A percentile compares a stretch with the other conserved stretches of the same genome.
Conservation (phyloP, 2,888 invertebrate genomes). For the Pristionchus japonicus region DNA sequence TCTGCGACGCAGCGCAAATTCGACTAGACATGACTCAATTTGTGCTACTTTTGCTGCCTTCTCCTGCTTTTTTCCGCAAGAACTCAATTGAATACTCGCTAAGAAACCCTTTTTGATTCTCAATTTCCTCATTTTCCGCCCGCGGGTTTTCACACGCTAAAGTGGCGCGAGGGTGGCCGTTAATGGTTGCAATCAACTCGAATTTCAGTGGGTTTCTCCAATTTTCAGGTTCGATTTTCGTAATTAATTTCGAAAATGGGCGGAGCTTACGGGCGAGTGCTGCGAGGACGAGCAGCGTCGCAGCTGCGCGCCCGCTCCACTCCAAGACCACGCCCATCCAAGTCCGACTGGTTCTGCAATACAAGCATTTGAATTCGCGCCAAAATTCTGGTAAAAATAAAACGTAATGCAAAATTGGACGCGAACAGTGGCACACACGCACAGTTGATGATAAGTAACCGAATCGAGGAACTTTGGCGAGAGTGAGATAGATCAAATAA, state of each 20-base stretch:
- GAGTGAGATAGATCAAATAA: conserved; percentile 28
- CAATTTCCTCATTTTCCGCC: not conserved
- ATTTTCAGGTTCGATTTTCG: not conserved
- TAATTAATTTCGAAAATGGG: not conserved
- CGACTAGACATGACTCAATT: conserved; percentile 11
- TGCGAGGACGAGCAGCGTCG: not conserved
- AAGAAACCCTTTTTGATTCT: not conserved
- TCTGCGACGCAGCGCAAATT: not conserved
- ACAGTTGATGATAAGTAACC: conserved; percentile 30
- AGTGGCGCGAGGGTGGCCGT: not conserved
- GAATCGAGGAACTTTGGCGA: not conserved
- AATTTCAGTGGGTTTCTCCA: not conserved
- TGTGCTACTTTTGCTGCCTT: not conserved
- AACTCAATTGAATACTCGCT: not conserved
- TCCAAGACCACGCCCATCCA: conserved; percentile 34
- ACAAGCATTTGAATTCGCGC: not conserved
- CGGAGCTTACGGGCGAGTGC: conserved; percentile 38
- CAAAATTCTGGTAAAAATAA: not conserved
- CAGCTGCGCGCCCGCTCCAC: conserved; percentile 29
- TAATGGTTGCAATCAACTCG: not conserved
- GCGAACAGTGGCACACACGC: too few species aligned
- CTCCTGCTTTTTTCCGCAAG: not conserved
- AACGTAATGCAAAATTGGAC: conserved; percentile 17
- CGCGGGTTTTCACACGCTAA: conserved; percentile 3
- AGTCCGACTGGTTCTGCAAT: not conserved